These are phyloP conservation scores for Aldrovandia affinis DNA, from an alignment of 2,797 vertebrate species.

Conservation along the genomic window DNA sequence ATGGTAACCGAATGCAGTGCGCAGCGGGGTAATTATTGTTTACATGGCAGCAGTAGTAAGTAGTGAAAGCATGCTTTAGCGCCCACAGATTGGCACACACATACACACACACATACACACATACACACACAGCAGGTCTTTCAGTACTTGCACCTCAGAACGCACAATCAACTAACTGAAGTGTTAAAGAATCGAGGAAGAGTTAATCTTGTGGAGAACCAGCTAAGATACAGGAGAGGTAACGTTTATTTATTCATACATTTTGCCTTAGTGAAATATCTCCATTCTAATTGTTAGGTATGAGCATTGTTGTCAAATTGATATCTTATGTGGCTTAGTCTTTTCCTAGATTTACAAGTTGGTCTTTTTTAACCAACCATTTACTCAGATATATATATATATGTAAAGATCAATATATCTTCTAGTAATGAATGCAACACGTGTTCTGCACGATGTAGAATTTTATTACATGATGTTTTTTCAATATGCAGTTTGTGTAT, in stretches of 20 bases:
- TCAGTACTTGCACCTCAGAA: background rate
- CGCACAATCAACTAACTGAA: background rate
- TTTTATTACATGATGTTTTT: background rate
- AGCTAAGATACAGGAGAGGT: background rate
- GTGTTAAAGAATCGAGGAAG: background rate
- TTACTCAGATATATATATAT: background rate
- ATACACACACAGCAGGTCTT: background rate
- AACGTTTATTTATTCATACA: background rate
- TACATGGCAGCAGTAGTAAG: slow-evolving; percentile 15
- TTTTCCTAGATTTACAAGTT: background rate
- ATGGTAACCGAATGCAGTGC: slow-evolving; percentile 33
- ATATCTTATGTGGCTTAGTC: background rate
- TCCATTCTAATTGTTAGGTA: background rate
- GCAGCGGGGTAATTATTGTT: slow-evolving; percentile 30
- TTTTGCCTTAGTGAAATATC: background rate
- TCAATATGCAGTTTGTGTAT: background rate
- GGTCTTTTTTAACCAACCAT: background rate
- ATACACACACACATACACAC: slow-evolving; percentile 11
- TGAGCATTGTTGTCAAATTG: background rate
- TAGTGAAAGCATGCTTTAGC: background rate
- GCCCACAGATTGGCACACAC: background rate
- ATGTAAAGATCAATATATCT: background rate
- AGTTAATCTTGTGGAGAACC: background rate
- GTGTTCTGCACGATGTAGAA: background rate
- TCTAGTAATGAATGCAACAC: background rate